Percentiles rank a stretch among this genome's conserved stretches.
phyloP scores from a whole-genome alignment of 2,113 vertebrate species.

The Acinonyx jubatus region DNA sequence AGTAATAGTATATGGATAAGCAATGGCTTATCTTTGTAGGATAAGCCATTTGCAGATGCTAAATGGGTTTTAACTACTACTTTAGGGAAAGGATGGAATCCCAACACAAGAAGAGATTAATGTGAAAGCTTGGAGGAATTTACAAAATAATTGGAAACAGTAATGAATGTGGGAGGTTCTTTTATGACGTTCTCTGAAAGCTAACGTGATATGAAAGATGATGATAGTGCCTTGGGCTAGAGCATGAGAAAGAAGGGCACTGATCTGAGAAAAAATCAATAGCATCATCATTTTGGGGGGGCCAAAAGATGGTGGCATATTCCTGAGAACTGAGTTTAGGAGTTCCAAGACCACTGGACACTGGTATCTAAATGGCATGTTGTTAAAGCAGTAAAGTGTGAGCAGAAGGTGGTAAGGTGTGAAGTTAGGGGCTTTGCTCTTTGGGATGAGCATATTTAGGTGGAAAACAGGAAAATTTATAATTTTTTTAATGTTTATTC shows the following conservation, averaged over 20 bases:
- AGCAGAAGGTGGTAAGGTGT: not conserved
- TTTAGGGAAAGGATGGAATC: not conserved
- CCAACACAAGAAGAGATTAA: not conserved
- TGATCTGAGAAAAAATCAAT: not conserved
- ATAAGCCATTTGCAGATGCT: not conserved
- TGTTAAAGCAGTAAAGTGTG: not conserved
- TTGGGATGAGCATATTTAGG: not conserved
- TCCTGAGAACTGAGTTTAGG: not conserved
- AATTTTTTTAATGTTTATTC: too few species aligned
- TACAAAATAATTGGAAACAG: not conserved
- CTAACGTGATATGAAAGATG: not conserved
- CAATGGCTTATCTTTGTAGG: not conserved
- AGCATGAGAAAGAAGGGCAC: not conserved
- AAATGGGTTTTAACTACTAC: not conserved
- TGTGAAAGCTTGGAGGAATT: not conserved
- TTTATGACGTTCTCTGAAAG: not conserved
- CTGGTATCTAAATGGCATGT: not conserved
- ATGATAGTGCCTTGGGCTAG: not conserved
- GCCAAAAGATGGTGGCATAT: not conserved
- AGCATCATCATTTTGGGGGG: not conserved
- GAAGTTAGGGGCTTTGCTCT: not conserved
- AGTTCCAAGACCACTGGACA: not conserved
- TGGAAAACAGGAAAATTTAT: not conserved
- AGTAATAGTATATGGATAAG: not conserved
- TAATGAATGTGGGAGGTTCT: not conserved